Evolutionary conservation across 2,797 vertebrate genomes (phyloP).

Genomic region (Enteromius paludinosus): DNA sequence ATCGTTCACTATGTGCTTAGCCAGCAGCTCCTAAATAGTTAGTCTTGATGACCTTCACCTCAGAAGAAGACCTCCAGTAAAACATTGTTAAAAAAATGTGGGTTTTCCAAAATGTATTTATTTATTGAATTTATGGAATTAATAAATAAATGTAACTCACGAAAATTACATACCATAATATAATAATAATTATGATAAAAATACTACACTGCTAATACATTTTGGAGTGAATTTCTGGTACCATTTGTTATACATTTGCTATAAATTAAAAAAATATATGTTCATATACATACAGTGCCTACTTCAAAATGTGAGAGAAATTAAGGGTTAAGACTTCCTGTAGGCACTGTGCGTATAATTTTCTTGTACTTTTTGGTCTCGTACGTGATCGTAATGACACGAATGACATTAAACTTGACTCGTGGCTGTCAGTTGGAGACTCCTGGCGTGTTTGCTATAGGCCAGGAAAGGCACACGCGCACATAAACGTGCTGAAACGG

Average conservation of each 20-base stretch:
- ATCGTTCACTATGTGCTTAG: not conserved
- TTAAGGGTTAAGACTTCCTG: not conserved
- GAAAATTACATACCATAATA: not conserved
- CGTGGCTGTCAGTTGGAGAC: not conserved
- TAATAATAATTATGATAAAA: too few relatives aligned
- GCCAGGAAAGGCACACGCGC: not conserved
- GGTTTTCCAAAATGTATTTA: not conserved
- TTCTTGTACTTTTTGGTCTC: too few relatives aligned
- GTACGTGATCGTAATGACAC: not conserved
- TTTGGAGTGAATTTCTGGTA: not conserved
- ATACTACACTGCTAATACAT: not conserved
- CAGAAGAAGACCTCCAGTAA: not conserved
- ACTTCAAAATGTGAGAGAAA: too few relatives aligned
- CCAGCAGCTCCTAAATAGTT: not conserved
- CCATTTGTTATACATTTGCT: not conserved
- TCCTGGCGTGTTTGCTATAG: not conserved
- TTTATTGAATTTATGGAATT: not conserved
- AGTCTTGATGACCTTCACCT: not conserved
- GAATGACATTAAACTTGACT: not conserved
- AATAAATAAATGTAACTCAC: not conserved
- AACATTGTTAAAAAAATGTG: not conserved
- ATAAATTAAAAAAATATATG: too few relatives aligned
- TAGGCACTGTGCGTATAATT: not conserved
- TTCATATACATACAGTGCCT: too few relatives aligned
- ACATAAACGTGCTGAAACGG: slow-evolving; percentile 32